Base-by-base conservation (phyloP, 1,140 invertebrate species). In the Littorina saxatilis region DNA sequence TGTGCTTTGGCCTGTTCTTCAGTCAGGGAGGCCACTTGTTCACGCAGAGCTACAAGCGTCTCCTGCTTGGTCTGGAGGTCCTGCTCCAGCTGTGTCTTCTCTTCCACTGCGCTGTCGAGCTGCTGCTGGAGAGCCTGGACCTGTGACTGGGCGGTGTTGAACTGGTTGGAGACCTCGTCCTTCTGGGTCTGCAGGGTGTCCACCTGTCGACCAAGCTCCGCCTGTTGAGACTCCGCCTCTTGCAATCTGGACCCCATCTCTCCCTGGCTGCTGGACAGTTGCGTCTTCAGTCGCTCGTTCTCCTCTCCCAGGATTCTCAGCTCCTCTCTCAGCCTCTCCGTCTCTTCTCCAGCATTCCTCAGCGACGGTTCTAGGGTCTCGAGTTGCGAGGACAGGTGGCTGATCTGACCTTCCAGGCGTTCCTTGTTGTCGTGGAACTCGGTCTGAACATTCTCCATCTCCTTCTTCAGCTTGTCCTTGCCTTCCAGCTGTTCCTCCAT, bases 391-490 rank as follows among this genome's bases (percentile, higher is more conserved):
- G 82, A 70, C 20, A 87, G 72, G 47, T 81, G 52, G 20, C 20
- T 74, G 39, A 85, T 77, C 68, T 85, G 80, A 27, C 80, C 52
- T 50, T 82, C 70, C 55, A 85, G 37, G 23, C 70, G 37, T 15
- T 17, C 17, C 13, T 43, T 80, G 70, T 80, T 81, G 70, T 81
- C 82, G 50, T 79, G 70, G 32, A 83, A 72, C 35, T 86, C 76
- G 27, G 77, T 80, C 23, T 81, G 83, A 20, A 80, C 50, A 37
- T 84, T 84, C 29, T 83, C 83, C 20, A 84, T 39, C 37, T 88
- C 85, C 50, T 84, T 86, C 40, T 74, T 52, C 37, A 86, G 63
- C 39, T 86, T 86, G 23, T 70, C 68, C 70, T 82, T 80, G 4
- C 55, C 27, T 27, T 87, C 83, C 68, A 39, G 37, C 55, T 87